Evolutionary conservation across 2,113 vertebrate species (phyloP), one percentile per base, ranked within the genome.

Genomic region (Ancistrus triradiatus): DNA sequence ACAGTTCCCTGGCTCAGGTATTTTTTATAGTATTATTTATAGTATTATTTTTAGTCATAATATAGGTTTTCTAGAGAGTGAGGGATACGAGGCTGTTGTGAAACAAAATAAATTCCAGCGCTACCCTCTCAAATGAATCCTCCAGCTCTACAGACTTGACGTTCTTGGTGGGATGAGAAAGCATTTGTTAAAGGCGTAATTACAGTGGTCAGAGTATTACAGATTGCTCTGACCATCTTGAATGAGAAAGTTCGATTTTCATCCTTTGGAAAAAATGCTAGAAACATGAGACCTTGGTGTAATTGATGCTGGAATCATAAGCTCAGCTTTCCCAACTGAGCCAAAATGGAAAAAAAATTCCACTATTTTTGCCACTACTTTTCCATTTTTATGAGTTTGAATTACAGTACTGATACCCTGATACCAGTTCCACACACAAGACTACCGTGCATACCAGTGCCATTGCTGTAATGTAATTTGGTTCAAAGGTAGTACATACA

Each of bases 131-230:
- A 63, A 15, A 49, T 24, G 31, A 15, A 18, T 33, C 35, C 27
- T 70, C 51, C 24, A 47, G 43, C 17, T 28, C n/a, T 6, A 25
- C 9, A 22, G 49, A 40, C 19, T 57, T 53, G 35, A 24, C 13
- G 9, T 14, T 14, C 47, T 25, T 35, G 35, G 52, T 59, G 56
- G 44, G 43, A 67, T 70, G 70, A 63, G 64, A 76, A 73, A 59
- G 63, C 68, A 70, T 63, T 62, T 44, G 53, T 52, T 68, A 70
- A 52, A 56, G n/a, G 52, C 58, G 43, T 76, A 63, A 77, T 74
- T 65, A 68, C 47, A 70, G 49, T n/a, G 59, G 74, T 66, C 35
- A 17, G 40, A 49, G 43, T 57, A 63, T n/a, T 56, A 68, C 43
- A 35, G 46, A 68, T 72, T 42, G 46, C 27, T 50, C 11, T 51